These are phyloP conservation scores for Drosophila setosimentum DNA, from an alignment of 2,888 invertebrate species.

Conservation along the genomic window DNA sequence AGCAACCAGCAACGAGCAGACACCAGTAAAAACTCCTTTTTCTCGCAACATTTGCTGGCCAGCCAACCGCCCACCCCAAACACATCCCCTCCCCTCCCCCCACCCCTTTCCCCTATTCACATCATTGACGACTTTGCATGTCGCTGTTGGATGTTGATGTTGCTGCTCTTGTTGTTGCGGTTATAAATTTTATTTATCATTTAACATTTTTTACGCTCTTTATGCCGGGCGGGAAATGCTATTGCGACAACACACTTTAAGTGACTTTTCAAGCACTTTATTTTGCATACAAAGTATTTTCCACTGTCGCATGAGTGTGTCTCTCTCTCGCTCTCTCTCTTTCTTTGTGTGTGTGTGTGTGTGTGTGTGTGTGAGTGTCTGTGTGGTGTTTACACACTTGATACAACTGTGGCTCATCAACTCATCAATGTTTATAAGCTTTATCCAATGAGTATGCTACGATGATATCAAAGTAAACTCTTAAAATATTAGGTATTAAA, in stretches of 20 bases:
- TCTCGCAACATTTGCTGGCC: constrained; percentile 65
- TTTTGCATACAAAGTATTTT: constrained; percentile 79
- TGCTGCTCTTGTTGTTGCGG: constrained; percentile 73
- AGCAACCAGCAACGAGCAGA: background rate
- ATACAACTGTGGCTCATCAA: constrained; percentile 19
- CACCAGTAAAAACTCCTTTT: constrained; percentile 26
- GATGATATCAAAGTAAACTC: background rate
- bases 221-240: constrained; percentile 57
- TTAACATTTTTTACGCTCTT: constrained; percentile 80
- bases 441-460: constrained; percentile 4
- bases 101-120: background rate
- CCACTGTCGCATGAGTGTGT: constrained; percentile 26
- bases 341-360: constrained; percentile 8
- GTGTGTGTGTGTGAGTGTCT: background rate
- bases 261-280: constrained; percentile 80
- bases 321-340: constrained; percentile 13
- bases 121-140: constrained; percentile 56
- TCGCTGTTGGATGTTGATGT: constrained; percentile 41
- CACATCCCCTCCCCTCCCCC: constrained; percentile 2
- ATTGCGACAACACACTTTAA: constrained; percentile 63
- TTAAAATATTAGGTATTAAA: constrained; percentile 4
- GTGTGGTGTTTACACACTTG: constrained; percentile 19
- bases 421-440: constrained; percentile 8
- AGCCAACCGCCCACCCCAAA: constrained; percentile 12
- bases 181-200: constrained; percentile 82